These are phyloP conservation scores for Atlantisia rogersi DNA, from an alignment of 2,113 vertebrate species.

Conservation along the genomic window DNA sequence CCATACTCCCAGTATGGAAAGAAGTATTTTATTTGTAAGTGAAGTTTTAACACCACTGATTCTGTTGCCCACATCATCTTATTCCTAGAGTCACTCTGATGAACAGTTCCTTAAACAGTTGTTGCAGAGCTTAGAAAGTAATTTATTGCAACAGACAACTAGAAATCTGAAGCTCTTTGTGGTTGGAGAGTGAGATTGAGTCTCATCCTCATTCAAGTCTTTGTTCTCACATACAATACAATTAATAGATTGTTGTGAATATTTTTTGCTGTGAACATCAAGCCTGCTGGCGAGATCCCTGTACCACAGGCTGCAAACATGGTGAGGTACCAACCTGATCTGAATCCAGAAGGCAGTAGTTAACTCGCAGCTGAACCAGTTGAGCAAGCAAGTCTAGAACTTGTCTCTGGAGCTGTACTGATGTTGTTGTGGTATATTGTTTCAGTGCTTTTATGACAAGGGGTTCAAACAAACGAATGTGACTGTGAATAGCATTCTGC, in stretches of 20 bases:
- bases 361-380: constrained; percentile 94
- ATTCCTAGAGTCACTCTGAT: neutral
- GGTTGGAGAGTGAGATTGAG: fast-evolving
- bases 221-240: neutral
- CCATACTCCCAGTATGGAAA: neutral
- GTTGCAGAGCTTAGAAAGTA: neutral
- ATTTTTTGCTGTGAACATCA: neutral
- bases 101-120: neutral
- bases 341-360: constrained; percentile 96
- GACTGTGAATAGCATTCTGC: constrained; percentile 95
- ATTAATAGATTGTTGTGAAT: neutral
- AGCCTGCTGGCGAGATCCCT: neutral
- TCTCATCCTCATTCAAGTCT: neutral
- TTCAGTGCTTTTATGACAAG: constrained; percentile 98
- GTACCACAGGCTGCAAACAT: neutral
- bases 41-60: neutral
- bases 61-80: neutral
- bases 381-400: constrained; percentile 94
- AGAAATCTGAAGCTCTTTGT: neutral
- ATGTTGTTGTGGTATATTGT: constrained; percentile 97
- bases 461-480: constrained; percentile 97
- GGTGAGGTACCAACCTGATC: constrained; percentile 84
- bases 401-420: constrained; percentile 93
- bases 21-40: neutral
- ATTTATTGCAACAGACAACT: neutral